These are phyloP conservation scores for Phylloscopus trochilus DNA, from an alignment of 2,113 vertebrate species.

Conservation along the genomic window DNA sequence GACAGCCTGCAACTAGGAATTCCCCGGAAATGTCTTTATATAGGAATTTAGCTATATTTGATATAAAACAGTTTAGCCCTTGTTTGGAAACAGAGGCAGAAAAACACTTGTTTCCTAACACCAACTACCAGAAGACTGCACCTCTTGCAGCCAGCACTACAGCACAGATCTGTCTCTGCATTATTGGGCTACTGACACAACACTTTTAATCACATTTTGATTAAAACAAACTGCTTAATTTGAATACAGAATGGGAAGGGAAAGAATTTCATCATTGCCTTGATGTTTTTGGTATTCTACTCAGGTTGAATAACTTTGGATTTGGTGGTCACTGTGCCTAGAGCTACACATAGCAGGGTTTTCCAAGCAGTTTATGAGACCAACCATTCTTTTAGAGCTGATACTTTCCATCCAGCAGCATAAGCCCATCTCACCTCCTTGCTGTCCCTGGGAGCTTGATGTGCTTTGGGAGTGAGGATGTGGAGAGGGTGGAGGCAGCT, in stretches of 20 bases:
- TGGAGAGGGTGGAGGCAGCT: not conserved
- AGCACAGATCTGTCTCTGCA: not conserved
- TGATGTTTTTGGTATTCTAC: not conserved
- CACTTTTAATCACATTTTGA: not conserved
- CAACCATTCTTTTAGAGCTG: not conserved
- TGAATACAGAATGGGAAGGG: not conserved
- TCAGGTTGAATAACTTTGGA: not conserved
- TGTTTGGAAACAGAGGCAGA: not conserved
- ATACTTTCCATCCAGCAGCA: not conserved
- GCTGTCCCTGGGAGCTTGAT: not conserved
- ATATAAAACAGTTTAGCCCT: not conserved
- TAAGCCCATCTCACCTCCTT: not conserved
- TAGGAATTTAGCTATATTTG: not conserved
- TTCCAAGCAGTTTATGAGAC: not conserved
- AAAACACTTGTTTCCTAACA: not conserved
- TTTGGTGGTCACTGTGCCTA: not conserved
- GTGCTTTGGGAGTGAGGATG: not conserved
- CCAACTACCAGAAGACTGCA: fast-evolving
- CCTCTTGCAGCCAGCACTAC: not conserved
- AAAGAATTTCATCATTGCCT: not conserved
- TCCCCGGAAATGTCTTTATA: not conserved
- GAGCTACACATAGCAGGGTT: not conserved
- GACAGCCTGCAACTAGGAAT: not conserved
- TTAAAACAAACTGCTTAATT: not conserved
- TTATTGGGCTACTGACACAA: not conserved